Evolutionary conservation across 2,888 invertebrate species (phyloP).

Genomic region (Eudemis profundana): DNA sequence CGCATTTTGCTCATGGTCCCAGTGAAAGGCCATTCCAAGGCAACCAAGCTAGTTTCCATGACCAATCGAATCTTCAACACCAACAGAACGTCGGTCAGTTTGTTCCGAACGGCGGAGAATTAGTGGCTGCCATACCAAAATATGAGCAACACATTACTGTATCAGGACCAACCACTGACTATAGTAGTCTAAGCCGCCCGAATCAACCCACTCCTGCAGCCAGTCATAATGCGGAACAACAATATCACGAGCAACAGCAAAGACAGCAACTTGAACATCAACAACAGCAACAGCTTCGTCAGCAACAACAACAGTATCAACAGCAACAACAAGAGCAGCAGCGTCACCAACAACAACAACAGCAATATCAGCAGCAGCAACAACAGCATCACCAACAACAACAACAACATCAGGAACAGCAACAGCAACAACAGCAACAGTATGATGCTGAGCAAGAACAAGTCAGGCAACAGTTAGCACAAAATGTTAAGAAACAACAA

Average conservation of each 20-base stretch:
- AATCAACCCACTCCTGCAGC: constrained; percentile 55
- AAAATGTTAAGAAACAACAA: constrained; percentile 81
- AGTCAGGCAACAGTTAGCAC: constrained; percentile 73
- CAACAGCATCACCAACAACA: constrained; percentile 58
- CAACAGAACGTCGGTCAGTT: constrained; percentile 80
- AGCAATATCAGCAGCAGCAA: constrained; percentile 57
- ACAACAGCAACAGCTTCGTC: constrained; percentile 38
- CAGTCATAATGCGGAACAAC: constrained; percentile 49
- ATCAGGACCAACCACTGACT: constrained; percentile 67
- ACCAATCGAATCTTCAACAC: constrained; percentile 66
- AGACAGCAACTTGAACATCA: constrained; percentile 45
- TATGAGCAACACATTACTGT: constrained; percentile 91
- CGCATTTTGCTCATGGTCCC: constrained; percentile 65
- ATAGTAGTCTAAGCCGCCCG: constrained; percentile 62
- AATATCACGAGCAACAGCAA: constrained; percentile 44
- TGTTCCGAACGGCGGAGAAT: constrained; percentile 88
- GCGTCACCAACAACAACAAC: constrained; percentile 56
- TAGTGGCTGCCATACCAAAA: constrained; percentile 91
- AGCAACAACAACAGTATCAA: constrained; percentile 43
- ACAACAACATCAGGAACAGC: constrained; percentile 56
- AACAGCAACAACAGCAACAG: constrained; percentile 71
- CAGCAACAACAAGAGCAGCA: constrained; percentile 53
- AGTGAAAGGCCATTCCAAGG: constrained; percentile 58
- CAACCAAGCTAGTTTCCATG: constrained; percentile 62
- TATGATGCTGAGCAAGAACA: constrained; percentile 74